Base-by-base conservation (phyloP, 2,113 vertebrate species). In the Oryzias curvinotus region DNA sequence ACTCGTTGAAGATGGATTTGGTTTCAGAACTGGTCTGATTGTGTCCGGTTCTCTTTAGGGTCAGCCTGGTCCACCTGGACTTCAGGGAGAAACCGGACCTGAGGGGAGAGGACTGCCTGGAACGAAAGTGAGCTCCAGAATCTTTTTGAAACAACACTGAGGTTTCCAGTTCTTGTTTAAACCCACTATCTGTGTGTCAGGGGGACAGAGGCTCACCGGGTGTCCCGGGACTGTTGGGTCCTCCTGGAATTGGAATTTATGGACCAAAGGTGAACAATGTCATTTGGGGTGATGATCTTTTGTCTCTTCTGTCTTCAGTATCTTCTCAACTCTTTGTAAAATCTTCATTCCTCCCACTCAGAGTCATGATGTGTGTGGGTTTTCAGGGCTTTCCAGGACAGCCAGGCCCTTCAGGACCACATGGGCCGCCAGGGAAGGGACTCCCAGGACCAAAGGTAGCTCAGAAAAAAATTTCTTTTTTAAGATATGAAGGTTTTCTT, bases 361-460 rank as follows among this genome's bases (percentile, higher is more conserved):
- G 25, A 14, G 1, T 12, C 21, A 5, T 19, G 21, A 26, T 68
- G 5, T 16, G 3, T 61, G 5, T 70, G 15, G 14, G 2, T 67
- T 68, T 30, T 23, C 1, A 97, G 95, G 94, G 95, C 25, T 36
- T 77, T 42, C 65, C 77, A 21, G 95, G 95, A 15, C 88, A 82
- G 63, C 65, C 85, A 17, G 94, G 94, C 3, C 68, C 90, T 30
- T 80, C 81, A 54, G 95, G 95, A 1, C 52, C 80, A 2, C 73
- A 75, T 14, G 95, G 95, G 0, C 68, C 43, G 17, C 71, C 86
- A 41, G 94, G 95, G 6, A 78, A 91, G 1, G 91, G 92, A 36
- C 87, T 92, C 62, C 93, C 93, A 82, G 95, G 95, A 62, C 84
- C 83, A 60, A 96, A 96, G 92, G 95, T 95, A 91, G 25, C 18